phyloP scores from a whole-genome alignment of 2,797 vertebrate genomes.

The Melanotaenia maccullochi region DNA sequence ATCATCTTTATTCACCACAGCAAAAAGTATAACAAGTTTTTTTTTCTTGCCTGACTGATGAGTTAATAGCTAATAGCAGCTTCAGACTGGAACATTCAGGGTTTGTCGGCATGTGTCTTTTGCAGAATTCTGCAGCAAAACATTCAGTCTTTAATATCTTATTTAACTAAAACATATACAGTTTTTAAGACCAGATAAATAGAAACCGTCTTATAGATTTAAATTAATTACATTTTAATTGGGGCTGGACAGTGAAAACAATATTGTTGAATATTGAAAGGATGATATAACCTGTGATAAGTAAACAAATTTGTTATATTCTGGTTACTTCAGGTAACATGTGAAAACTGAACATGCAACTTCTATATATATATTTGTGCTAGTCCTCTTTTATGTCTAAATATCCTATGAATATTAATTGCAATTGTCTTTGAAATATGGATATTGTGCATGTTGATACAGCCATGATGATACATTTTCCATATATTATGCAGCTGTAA shows the following conservation, averaged over 20 bases:
- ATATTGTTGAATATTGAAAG: too few relatives aligned
- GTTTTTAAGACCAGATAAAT: too few relatives aligned
- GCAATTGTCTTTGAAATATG: background rate
- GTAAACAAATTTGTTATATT: background rate
- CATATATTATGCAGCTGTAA: background rate
- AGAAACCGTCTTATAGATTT: too few relatives aligned
- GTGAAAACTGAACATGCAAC: background rate
- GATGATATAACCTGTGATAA: background rate
- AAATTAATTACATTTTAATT: too few relatives aligned
- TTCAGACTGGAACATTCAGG: background rate
- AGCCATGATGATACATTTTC: background rate
- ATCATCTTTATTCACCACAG: too few relatives aligned
- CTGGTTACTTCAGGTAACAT: background rate
- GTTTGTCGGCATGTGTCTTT: background rate
- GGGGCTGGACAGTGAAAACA: too few relatives aligned
- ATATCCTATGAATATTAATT: background rate
- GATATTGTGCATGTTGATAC: background rate
- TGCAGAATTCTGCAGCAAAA: background rate
- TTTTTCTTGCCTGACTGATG: too few relatives aligned
- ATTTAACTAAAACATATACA: too few relatives aligned
- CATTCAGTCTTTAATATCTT: too few relatives aligned
- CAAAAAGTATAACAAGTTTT: too few relatives aligned
- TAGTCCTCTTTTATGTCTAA: too few relatives aligned
- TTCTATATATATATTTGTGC: background rate
- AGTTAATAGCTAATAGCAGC: background rate